Conservation (phyloP, 1,140 invertebrate species). For the Alviniconcha marisindica region DNA sequence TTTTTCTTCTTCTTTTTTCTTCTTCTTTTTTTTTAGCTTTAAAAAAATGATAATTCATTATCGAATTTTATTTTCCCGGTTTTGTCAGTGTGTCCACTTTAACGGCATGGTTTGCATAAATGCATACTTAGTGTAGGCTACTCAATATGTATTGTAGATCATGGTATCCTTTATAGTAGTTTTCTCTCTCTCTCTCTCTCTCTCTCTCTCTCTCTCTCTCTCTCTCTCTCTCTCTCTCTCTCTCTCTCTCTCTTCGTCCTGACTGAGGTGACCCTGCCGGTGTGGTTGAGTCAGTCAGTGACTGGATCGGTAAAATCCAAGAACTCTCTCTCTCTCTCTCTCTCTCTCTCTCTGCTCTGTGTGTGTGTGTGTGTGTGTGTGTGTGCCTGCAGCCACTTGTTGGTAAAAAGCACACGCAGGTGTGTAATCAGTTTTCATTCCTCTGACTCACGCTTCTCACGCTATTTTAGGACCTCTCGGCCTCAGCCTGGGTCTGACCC, state of each 20-base stretch:
- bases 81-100: background rate
- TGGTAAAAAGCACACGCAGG: background rate
- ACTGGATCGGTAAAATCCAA: background rate
- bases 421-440: background rate
- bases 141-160: no score
- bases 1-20: no score
- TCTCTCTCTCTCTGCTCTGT: background rate
- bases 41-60: background rate
- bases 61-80: background rate
- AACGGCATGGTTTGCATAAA: no score
- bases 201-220: slow-evolving; percentile 22
- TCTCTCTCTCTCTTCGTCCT: slow-evolving; percentile 6
- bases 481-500: background rate
- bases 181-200: background rate
- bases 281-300: background rate
- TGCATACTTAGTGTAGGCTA: no score
- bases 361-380: background rate
- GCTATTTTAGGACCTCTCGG: background rate
- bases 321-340: slow-evolving; percentile 13
- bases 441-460: background rate
- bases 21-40: background rate
- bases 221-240: slow-evolving; percentile 3
- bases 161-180: background rate
- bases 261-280: background rate
- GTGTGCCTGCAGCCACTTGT: background rate